These are phyloP conservation scores for Pardosa pseudoannulata DNA, from an alignment of 2,888 invertebrate genomes.

Conservation along the genomic window DNA sequence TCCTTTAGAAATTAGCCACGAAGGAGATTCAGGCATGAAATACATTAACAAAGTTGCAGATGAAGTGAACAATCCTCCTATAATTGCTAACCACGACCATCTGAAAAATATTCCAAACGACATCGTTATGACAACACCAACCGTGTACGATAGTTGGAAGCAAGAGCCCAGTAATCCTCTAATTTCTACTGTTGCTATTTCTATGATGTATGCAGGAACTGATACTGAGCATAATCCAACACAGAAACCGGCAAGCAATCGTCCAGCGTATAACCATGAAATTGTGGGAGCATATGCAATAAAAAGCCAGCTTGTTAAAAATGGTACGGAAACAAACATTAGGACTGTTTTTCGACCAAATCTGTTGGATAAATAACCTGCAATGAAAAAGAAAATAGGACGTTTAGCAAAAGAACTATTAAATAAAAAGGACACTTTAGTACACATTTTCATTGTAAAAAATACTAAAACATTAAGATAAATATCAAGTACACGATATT, in stretches of 20 bases:
- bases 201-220: slow-evolving; percentile 72
- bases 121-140: slow-evolving; percentile 65
- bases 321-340: slow-evolving; percentile 76
- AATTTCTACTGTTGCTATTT: slow-evolving; percentile 67
- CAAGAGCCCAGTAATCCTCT: slow-evolving; percentile 70
- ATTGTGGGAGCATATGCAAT: slow-evolving; percentile 74
- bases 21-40: slow-evolving; percentile 73
- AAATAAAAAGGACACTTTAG: too few species aligned
- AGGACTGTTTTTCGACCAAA: slow-evolving; percentile 76
- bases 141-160: slow-evolving; percentile 66
- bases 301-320: slow-evolving; percentile 77
- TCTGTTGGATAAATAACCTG: slow-evolving; percentile 60
- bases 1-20: slow-evolving; percentile 62
- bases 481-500: too few species aligned
- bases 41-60: slow-evolving; percentile 40
- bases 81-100: slow-evolving; percentile 68
- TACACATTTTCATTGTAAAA: too few species aligned
- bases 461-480: too few species aligned
- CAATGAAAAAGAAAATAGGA: background rate
- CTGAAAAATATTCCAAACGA: slow-evolving; percentile 59
- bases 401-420: too few species aligned
- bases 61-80: slow-evolving; percentile 32
- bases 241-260: slow-evolving; percentile 65
- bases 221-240: slow-evolving; percentile 64
- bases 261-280: slow-evolving; percentile 52